Percentiles rank a stretch among this genome's conserved stretches.
Conservation (phyloP, 2,888 invertebrate genomes). For the Catocala fraxini region DNA sequence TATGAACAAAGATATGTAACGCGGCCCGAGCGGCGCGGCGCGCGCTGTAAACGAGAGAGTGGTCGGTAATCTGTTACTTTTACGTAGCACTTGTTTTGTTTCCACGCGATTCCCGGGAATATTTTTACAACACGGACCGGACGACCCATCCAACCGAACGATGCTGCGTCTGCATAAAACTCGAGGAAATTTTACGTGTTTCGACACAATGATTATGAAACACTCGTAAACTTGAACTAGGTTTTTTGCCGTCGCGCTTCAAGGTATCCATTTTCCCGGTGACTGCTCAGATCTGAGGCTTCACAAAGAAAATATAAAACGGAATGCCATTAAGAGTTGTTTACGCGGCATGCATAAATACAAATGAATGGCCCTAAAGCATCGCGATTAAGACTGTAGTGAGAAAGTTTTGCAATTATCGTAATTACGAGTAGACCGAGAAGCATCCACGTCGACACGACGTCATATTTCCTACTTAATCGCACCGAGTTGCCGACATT, state of each 20-base stretch:
- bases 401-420: slow-evolving; percentile 84
- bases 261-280: slow-evolving; percentile 54
- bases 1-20: slow-evolving; percentile 55
- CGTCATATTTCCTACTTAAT: slow-evolving; percentile 84
- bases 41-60: slow-evolving; percentile 70
- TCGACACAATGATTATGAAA: slow-evolving; percentile 76
- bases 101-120: slow-evolving; percentile 65
- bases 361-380: slow-evolving; percentile 76
- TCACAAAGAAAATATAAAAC: slow-evolving; percentile 63
- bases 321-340: slow-evolving; percentile 67
- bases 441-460: slow-evolving; percentile 71
- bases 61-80: slow-evolving; percentile 72
- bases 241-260: slow-evolving; percentile 62
- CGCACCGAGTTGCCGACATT: slow-evolving; percentile 74
- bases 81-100: slow-evolving; percentile 73
- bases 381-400: slow-evolving; percentile 73
- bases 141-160: slow-evolving; percentile 69
- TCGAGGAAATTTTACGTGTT: slow-evolving; percentile 78
- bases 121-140: slow-evolving; percentile 72
- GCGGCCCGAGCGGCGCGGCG: slow-evolving; percentile 58
- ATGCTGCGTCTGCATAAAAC: slow-evolving; percentile 76
- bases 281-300: slow-evolving; percentile 40
- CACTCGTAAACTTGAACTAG: slow-evolving; percentile 75
- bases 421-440: slow-evolving; percentile 81
- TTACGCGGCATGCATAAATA: slow-evolving; percentile 75